Percentiles rank a stretch among this genome's conserved stretches.
Conservation (phyloP, 2,888 invertebrate species). For the Automeris io region DNA sequence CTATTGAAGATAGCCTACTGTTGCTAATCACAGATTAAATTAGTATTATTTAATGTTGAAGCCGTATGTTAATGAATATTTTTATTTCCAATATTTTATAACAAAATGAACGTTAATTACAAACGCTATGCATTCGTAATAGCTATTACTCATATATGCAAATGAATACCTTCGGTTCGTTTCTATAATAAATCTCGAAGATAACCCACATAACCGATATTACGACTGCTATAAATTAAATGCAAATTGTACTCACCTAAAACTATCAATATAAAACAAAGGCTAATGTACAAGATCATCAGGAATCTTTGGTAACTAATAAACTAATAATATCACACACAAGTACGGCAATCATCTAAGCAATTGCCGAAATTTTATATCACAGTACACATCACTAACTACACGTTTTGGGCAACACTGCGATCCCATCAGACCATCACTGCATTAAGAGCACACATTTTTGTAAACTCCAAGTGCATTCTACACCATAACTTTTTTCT, state of each 20-base stretch:
- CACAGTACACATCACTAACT: conserved; percentile 75
- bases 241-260: conserved; percentile 61
- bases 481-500: conserved; percentile 67
- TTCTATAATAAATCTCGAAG: conserved; percentile 39
- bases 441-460: conserved; percentile 64
- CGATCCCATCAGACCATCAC: conserved; percentile 74
- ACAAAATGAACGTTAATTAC: background rate
- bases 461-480: conserved; percentile 60
- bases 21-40: no score
- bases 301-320: conserved; percentile 77
- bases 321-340: conserved; percentile 73
- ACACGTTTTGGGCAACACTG: conserved; percentile 65
- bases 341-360: conserved; percentile 69
- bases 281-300: conserved; percentile 76
- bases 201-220: conserved; percentile 32
- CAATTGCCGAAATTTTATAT: conserved; percentile 68
- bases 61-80: conserved; percentile 1
- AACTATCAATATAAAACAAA: conserved; percentile 77
- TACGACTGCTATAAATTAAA: conserved; percentile 18
- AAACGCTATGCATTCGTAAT: conserved; percentile 5
- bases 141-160: conserved; percentile 40
- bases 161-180: conserved; percentile 26
- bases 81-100: background rate
- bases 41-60: no score
- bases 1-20: no score